phyloP scores from a whole-genome alignment of 30 jellyfish, hydroid and myxozoan genomes.

The Cassiopea andromeda region DNA sequence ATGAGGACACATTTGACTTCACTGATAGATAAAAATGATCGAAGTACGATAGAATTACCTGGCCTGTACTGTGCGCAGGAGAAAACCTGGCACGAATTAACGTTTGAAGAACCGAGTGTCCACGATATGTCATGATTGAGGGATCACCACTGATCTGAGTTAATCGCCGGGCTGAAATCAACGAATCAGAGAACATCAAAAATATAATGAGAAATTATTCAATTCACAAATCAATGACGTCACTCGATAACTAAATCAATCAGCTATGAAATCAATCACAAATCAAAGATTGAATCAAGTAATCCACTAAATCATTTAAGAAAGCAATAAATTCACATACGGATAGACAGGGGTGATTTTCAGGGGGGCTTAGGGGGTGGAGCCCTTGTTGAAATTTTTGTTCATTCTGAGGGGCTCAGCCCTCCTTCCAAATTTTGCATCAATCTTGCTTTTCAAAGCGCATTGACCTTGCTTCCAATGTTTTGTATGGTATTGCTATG shows the following conservation, averaged over 20 bases:
- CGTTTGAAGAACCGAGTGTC: constrained; percentile 92
- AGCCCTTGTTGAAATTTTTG: too few relatives aligned
- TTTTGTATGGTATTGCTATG: too few relatives aligned
- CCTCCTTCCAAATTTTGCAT: too few relatives aligned
- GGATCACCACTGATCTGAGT: constrained; percentile 74
- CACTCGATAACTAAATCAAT: not conserved
- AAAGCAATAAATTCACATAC: not conserved
- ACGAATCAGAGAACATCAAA: not conserved
- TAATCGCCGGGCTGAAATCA: constrained; percentile 78
- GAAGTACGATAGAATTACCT: constrained; percentile 42
- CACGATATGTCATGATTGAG: constrained; percentile 95
- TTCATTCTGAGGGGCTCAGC: too few relatives aligned
- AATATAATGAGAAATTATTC: not conserved
- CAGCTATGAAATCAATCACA: not conserved
- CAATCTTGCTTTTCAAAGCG: too few relatives aligned
- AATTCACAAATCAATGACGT: too few relatives aligned
- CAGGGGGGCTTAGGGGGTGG: too few relatives aligned
- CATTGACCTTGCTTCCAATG: too few relatives aligned
- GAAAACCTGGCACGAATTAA: constrained; percentile 87
- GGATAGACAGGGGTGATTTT: not conserved
- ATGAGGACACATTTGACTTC: not conserved
- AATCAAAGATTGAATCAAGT: not conserved
- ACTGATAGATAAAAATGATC: not conserved
- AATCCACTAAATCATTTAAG: not conserved
- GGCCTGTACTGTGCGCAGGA: constrained; percentile 90